Evolutionary conservation across 2,113 vertebrate genomes (phyloP).

Genomic region (Azemiops feae): DNA sequence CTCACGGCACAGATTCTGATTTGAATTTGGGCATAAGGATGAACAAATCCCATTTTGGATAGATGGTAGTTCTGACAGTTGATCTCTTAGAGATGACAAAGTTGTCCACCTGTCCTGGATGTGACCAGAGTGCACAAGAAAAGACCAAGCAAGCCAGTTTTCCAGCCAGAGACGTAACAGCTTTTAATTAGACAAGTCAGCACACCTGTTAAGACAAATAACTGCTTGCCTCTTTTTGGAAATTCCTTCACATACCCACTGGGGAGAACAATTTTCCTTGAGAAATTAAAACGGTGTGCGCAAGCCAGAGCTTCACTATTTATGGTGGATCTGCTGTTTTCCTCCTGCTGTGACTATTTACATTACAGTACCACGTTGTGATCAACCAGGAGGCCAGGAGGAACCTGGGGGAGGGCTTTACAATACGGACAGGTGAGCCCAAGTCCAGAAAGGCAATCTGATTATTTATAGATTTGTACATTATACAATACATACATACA

Average conservation of each 20-base stretch:
- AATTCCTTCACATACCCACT: conserved; percentile 48
- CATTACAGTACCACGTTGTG: conserved; percentile 63
- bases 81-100: too few relatives aligned
- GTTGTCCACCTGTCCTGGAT: background rate
- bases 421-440: conserved; percentile 40
- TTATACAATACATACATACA: conserved; percentile 72
- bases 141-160: background rate
- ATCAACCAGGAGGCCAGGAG: conserved; percentile 36
- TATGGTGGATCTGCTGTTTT: conserved; percentile 41
- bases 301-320: conserved; percentile 53
- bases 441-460: conserved; percentile 66
- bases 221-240: conserved; percentile 42
- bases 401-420: conserved; percentile 19
- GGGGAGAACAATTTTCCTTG: conserved; percentile 29
- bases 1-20: background rate
- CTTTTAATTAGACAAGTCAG: conserved; percentile 63
- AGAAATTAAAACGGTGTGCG: conserved; percentile 55
- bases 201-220: conserved; percentile 60
- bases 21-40: background rate
- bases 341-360: conserved; percentile 57
- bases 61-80: background rate
- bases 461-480: conserved; percentile 74
- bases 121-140: background rate
- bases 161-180: conserved; percentile 44
- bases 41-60: background rate